Base-by-base conservation (phyloP, 2,888 invertebrate species). In the Noctua pronuba region DNA sequence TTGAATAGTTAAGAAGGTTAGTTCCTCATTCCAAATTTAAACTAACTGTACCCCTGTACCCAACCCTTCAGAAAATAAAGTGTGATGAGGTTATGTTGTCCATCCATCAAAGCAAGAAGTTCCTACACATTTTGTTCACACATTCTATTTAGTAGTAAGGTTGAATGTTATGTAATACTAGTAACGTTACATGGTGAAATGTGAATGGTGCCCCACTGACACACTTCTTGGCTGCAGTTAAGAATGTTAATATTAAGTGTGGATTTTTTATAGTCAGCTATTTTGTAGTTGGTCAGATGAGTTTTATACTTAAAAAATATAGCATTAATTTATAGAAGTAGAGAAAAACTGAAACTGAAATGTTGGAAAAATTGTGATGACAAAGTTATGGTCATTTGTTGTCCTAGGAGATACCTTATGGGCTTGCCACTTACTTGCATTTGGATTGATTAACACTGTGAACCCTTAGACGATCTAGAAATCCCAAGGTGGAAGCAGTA, bases 151-250 rank as follows among this genome's bases (percentile, higher is more conserved):
- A 79, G 55, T 35, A 16, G 41, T 38, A 68, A 75, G 71, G 69
- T 87, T 38, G 18, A 65, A 71, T 69, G 62, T 88, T 86, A 87
- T 77, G 70, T 84, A 87, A 65, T 10, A 18, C 65, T 41, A 83
- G 13, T 78, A 72, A 73, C 76, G 60, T 68, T 73, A 76, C 71
- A 46, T 79, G 70, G 77, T 72, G 78, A 69, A 87, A 87, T 81
- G 75, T 78, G 72, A 87, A 80, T 74, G 82, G 73, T 78, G 76
- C 24, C 81, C 80, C 49, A 82, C 83, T 88, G 77, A 84, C 88
- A 81, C 67, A 79, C 68, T 78, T 86, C 44, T 65, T 38, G 38
- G 35, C 64, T 38, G 64, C 75, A 31, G 67, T 38, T 64, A 35
- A 38, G 72, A 84, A 84, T 80, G 62, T 66, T 81, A 72, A 71